Conservation (phyloP, 2,888 invertebrate species). For the Apamea sordens region DNA sequence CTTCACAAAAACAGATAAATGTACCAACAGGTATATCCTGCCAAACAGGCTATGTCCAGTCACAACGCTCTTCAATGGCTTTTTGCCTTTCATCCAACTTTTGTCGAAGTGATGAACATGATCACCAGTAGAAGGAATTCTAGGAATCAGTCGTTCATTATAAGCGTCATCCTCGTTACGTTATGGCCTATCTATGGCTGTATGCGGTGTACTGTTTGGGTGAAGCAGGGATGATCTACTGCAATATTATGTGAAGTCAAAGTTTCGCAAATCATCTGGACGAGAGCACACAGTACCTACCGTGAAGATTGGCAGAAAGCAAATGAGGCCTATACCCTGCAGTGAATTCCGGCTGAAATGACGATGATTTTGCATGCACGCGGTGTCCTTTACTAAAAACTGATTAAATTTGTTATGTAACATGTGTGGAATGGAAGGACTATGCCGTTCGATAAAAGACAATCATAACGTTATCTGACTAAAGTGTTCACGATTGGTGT, state of each 20-base stretch:
- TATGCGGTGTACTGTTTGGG: not conserved
- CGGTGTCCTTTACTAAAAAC: not conserved
- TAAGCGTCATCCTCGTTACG: not conserved
- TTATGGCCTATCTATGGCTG: not conserved
- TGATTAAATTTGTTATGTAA: constrained; percentile 3
- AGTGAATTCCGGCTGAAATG: too few species aligned
- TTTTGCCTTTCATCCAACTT: not conserved
- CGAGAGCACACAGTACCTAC: not conserved
- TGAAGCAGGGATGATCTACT: not conserved
- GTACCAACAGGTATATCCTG: not conserved
- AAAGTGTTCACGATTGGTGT: constrained; percentile 2
- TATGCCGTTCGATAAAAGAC: not conserved
- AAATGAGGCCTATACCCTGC: too few species aligned
- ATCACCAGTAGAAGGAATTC: not conserved
- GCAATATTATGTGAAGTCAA: not conserved
- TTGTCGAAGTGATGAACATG: not conserved
- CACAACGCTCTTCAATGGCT: not conserved
- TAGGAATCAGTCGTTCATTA: not conserved
- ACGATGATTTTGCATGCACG: not conserved
- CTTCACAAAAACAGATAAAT: not conserved
- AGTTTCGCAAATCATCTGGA: not conserved
- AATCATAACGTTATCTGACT: constrained; percentile 13
- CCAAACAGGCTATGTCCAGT: not conserved
- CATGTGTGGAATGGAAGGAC: constrained; percentile 10
- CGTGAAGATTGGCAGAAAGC: not conserved